These are phyloP conservation scores for Labroides dimidiatus DNA, from an alignment of 2,797 vertebrate genomes.

Conservation along the genomic window DNA sequence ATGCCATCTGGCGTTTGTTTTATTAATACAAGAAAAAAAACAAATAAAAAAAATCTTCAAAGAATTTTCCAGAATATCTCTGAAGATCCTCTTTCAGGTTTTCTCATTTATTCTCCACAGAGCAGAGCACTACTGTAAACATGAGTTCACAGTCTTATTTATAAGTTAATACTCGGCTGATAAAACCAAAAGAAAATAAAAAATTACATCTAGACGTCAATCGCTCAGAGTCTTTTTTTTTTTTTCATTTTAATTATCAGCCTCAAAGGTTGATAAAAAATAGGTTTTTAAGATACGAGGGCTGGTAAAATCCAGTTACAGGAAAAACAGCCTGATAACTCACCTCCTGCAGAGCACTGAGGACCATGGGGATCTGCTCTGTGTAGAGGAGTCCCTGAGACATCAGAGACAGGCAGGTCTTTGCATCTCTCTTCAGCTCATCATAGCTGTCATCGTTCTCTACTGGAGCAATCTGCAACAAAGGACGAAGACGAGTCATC, in stretches of 20 bases:
- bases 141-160: not conserved
- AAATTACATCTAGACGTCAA: not conserved
- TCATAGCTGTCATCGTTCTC: slow-evolving; percentile 98
- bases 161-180: not conserved
- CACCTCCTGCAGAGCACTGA: slow-evolving; percentile 92
- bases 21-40: too few relatives aligned
- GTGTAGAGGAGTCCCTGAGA: slow-evolving; percentile 97
- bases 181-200: not conserved
- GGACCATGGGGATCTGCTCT: slow-evolving; percentile 95
- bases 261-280: too few relatives aligned
- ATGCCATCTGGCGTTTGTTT: too few relatives aligned
- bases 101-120: slow-evolving; percentile 2
- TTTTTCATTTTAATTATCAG: too few relatives aligned
- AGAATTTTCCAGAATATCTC: not conserved
- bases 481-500: not conserved
- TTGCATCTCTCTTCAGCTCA: slow-evolving; percentile 97
- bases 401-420: slow-evolving; percentile 96
- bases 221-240: slow-evolving; percentile 16
- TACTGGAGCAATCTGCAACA: slow-evolving; percentile 93
- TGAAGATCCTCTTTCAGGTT: not conserved
- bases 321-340: slow-evolving; percentile 52
- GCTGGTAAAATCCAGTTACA: slow-evolving; percentile 13
- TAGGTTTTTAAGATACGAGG: not conserved
- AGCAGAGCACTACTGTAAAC: not conserved
- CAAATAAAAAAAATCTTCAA: not conserved